Base-by-base conservation (phyloP, 2,113 vertebrate species). In the Bombycilla garrulus region DNA sequence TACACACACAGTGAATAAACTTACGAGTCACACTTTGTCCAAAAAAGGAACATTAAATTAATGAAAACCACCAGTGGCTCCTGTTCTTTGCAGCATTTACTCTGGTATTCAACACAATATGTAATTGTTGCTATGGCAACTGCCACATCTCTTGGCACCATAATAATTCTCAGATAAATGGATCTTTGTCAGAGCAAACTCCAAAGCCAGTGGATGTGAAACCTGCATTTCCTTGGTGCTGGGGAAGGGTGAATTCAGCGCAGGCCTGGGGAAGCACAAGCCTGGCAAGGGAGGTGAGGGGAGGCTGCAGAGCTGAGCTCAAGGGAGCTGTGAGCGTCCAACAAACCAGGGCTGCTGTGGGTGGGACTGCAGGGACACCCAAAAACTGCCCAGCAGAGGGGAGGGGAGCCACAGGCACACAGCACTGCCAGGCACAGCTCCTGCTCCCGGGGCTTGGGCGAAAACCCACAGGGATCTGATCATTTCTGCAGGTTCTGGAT, bases 71-170 rank as follows among this genome's bases (percentile, higher is more conserved):
- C 71, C 92, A 91, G 72, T 65, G 58, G 57, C 61, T 92, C 65
- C 9, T 94, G 78, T 78, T 95, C 89, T 93, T 86, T 88, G 47
- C 26, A 84, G 80, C 89, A 81, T 95, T 97, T 96, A 92, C 65
- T 94, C 79, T 69, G 40, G 28, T n/a, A 95, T 91, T 96, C 95
- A 93, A 82, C 95, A 91, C 53, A 92, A 96, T 92, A 90, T 87
- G 93, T 60, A 94, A 77, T 71, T 72, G 92, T 93, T 86, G 73
- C 66, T 31, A 90, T 91, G 91, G 90, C 61, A 96, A 95, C 80
- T 64, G 62, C 70, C 84, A 92, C 74, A 93, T 61, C 73, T 96
- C 78, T 82, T 95, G 92, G 74, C 81, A 96, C 85, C 80, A 57
- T 54, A 66, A 95, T 81, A 92, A 92, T 88, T 93, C 61, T 89